Conservation (phyloP, 2,888 invertebrate genomes). For the Lasius platythorax region DNA sequence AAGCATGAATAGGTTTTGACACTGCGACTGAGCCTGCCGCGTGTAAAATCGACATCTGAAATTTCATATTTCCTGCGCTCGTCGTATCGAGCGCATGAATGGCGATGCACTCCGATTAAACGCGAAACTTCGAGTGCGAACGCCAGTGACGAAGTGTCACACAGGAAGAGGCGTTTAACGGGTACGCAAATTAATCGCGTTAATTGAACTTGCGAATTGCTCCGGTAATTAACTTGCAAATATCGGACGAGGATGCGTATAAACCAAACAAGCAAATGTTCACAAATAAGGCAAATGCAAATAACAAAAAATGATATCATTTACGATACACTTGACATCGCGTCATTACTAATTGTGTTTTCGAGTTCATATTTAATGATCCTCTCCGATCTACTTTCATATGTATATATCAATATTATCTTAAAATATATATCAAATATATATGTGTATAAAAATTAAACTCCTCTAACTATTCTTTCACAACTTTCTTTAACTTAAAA, state of each 20-base stretch:
- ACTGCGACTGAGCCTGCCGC: conserved; percentile 48
- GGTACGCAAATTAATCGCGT: conserved; percentile 42
- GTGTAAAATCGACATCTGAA: conserved; percentile 64
- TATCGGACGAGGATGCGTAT: background rate
- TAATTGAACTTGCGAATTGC: conserved; percentile 49
- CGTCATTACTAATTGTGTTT: background rate
- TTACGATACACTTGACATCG: background rate
- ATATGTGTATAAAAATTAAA: background rate
- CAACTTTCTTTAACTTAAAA: too few relatives aligned
- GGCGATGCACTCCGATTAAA: background rate
- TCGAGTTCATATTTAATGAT: background rate
- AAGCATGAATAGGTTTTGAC: conserved; percentile 61
- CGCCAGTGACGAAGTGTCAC: conserved; percentile 45
- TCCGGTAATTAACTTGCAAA: conserved; percentile 24
- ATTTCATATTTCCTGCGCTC: conserved; percentile 57
- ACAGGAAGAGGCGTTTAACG: conserved; percentile 33
- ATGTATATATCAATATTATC: background rate
- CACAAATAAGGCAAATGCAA: background rate
- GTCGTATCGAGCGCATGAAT: conserved; percentile 32
- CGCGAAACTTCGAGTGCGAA: conserved; percentile 22
- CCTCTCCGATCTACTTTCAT: background rate
- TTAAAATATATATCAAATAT: background rate
- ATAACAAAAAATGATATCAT: background rate
- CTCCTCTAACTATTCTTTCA: background rate
- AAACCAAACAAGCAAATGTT: background rate